phyloP scores from a whole-genome alignment of 2,888 invertebrate genomes.

The Clanis bilineata region DNA sequence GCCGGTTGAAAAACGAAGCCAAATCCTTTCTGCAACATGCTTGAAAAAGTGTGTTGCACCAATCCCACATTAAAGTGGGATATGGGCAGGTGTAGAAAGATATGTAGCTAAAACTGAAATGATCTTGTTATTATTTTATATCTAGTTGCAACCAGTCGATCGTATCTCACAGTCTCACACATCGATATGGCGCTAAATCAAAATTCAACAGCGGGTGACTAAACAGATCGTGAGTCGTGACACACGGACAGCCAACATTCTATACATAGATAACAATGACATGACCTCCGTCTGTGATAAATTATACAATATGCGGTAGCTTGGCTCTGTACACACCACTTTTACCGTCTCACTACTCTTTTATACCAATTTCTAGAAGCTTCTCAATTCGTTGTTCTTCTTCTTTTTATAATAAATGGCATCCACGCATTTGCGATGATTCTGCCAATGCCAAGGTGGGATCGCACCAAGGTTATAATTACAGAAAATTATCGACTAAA shows the following conservation, averaged over 20 bases:
- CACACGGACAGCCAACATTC: not conserved
- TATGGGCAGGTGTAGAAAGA: not conserved
- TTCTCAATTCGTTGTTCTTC: too few relatives aligned
- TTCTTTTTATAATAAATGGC: too few relatives aligned
- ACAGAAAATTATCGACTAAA: too few relatives aligned
- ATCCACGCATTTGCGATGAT: too few relatives aligned
- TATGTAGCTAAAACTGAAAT: not conserved
- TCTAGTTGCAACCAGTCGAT: not conserved
- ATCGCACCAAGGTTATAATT: too few relatives aligned
- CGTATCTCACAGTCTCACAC: not conserved
- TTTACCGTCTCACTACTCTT: not conserved
- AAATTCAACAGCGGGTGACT: constrained; percentile 10
- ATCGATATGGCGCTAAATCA: constrained; percentile 5
- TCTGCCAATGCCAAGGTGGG: too few relatives aligned
- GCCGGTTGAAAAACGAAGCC: too few relatives aligned
- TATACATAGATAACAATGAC: constrained; percentile 10
- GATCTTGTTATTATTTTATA: too few relatives aligned
- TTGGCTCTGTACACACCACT: not conserved
- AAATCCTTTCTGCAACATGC: too few relatives aligned
- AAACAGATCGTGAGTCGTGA: constrained; percentile 10
- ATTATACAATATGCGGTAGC: not conserved
- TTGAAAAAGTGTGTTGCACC: too few relatives aligned
- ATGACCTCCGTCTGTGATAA: constrained; percentile 2
- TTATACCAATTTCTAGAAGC: too few relatives aligned
- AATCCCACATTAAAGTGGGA: not conserved